Conservation (phyloP, 2,113 vertebrate species). For the Zingel zingel region DNA sequence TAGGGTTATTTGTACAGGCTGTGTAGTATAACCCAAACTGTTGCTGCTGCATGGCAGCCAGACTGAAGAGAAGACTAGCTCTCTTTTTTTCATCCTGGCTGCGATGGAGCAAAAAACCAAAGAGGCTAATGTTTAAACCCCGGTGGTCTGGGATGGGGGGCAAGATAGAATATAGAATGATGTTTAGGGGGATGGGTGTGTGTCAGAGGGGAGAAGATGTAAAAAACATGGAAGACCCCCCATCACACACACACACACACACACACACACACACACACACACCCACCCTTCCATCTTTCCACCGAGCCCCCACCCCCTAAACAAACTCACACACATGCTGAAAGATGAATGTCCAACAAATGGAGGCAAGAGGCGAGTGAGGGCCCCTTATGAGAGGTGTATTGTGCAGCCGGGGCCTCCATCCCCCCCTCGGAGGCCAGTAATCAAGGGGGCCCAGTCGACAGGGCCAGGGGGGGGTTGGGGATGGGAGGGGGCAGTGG, state of each 20-base stretch:
- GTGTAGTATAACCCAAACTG: neutral
- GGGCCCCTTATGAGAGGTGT: constrained; percentile 68
- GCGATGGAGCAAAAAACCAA: constrained; percentile 23
- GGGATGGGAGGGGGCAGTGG: constrained; percentile 50
- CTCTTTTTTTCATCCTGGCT: constrained; percentile 4
- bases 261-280: constrained; percentile 18
- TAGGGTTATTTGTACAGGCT: neutral
- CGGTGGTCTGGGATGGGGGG: constrained; percentile 18
- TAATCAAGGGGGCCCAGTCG: constrained; percentile 75
- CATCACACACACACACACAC: constrained; percentile 19
- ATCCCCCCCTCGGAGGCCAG: constrained; percentile 53
- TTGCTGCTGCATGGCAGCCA: constrained; percentile 18
- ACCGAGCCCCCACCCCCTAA: constrained; percentile 68
- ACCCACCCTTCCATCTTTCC: constrained; percentile 16
- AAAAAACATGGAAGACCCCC: constrained; percentile 56
- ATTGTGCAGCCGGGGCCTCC: constrained; percentile 69
- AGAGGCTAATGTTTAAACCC: constrained; percentile 65
- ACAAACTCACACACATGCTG: constrained; percentile 80
- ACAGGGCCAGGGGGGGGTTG: constrained; percentile 38
- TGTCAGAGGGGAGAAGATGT: constrained; percentile 38
- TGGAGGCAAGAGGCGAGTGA: constrained; percentile 78
- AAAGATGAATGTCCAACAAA: constrained; percentile 84
- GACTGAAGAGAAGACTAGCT: constrained; percentile 9
- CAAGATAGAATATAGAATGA: constrained; percentile 24
- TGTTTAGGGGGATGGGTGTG: constrained; percentile 47